These are phyloP conservation scores for Drosophila maculinotata DNA, from an alignment of 2,888 invertebrate species.

Conservation along the genomic window DNA sequence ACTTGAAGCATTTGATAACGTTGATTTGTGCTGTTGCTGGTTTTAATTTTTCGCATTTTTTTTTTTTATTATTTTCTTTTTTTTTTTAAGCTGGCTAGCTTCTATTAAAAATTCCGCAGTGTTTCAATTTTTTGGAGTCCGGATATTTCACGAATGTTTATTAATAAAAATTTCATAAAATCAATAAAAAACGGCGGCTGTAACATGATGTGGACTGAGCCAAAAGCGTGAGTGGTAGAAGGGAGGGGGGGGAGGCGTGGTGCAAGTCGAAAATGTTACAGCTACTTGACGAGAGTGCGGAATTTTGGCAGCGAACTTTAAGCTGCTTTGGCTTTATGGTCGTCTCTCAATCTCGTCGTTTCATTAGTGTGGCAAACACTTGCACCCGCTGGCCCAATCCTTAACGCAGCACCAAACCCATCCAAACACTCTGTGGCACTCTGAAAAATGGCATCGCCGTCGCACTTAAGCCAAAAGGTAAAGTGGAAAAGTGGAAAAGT, in stretches of 20 bases:
- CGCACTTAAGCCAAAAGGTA: conserved; percentile 65
- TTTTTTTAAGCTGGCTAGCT: conserved; percentile 28
- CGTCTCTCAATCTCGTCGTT: conserved; percentile 50
- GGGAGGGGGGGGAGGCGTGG: neutral
- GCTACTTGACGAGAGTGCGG: conserved; percentile 16
- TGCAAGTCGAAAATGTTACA: conserved; percentile 2
- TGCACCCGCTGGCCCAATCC: neutral
- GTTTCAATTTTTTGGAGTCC: conserved; percentile 51
- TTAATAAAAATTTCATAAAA: conserved; percentile 79
- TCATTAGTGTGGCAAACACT: conserved; percentile 42
- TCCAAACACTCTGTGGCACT: conserved; percentile 27
- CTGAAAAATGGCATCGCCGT: conserved; percentile 59
- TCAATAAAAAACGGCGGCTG: conserved; percentile 58
- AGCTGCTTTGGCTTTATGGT: conserved; percentile 40
- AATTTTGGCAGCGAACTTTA: conserved; percentile 32
- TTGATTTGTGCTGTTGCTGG: conserved; percentile 55
- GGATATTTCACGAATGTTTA: conserved; percentile 78
- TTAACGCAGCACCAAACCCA: too few species aligned
- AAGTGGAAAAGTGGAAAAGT: conserved; percentile 42
- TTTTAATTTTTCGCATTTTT: conserved; percentile 2
- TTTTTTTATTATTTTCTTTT: conserved; percentile 7
- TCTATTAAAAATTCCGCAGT: conserved; percentile 71
- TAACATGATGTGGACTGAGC: conserved; percentile 8
- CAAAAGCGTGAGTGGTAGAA: too few species aligned
- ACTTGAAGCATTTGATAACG: conserved; percentile 61